Conservation (phyloP, 1,140 invertebrate species). For the Scaptodrosophila lebanonensis region DNA sequence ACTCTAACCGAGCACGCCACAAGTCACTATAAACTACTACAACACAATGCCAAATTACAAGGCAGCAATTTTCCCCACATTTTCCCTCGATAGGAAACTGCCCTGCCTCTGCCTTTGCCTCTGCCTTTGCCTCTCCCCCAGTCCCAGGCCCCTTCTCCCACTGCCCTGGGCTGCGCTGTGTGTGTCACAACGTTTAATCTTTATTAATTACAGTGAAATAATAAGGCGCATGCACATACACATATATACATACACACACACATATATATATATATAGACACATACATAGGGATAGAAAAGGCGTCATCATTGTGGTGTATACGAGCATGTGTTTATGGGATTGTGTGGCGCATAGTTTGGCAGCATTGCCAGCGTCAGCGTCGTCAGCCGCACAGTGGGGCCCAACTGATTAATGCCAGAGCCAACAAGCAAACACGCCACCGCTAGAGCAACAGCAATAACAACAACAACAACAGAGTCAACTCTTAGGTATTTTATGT, state of each 20-base stretch:
- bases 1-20: constrained; percentile 1
- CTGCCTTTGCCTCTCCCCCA: no score
- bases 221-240: constrained; percentile 40
- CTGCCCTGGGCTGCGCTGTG: constrained; percentile 22
- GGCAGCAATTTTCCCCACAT: constrained; percentile 31
- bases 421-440: constrained; percentile 65
- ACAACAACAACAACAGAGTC: constrained; percentile 12
- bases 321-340: no score
- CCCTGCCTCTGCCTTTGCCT: background rate
- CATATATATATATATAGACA: no score
- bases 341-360: constrained; percentile 38
- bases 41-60: constrained; percentile 49
- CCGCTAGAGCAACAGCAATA: constrained; percentile 11
- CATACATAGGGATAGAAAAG: constrained; percentile 30
- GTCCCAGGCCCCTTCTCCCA: background rate
- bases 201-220: constrained; percentile 74
- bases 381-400: constrained; percentile 17
- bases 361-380: constrained; percentile 8
- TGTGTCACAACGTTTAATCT: constrained; percentile 71
- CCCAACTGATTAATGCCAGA: constrained; percentile 66
- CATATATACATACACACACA: no score
- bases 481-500: constrained; percentile 47
- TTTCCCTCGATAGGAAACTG: background rate
- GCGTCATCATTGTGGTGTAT: no score
- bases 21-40: constrained; percentile 4